These are phyloP conservation scores for Aurelia aurita complex sp. Pacific DNA, from an alignment of 30 jellyfish, hydroid and myxozoan genomes.

Conservation along the genomic window DNA sequence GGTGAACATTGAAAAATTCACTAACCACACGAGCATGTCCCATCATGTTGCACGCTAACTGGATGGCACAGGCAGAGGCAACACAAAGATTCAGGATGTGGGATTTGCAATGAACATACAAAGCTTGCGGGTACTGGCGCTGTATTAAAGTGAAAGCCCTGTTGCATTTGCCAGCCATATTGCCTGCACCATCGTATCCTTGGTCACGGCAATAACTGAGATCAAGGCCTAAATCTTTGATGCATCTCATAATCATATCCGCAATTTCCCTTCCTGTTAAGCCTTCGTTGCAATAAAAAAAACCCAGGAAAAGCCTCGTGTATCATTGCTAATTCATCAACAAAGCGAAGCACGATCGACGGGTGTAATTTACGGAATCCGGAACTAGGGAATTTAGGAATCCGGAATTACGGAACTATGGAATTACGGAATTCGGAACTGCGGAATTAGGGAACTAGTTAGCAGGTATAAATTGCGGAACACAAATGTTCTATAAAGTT, in stretches of 20 bases:
- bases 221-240: no score
- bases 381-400: no score
- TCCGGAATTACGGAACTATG: no score
- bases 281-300: not conserved
- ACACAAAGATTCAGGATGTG: slow-evolving; percentile 22
- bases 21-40: slow-evolving; percentile 17
- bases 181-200: slow-evolving; percentile 84
- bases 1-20: slow-evolving; percentile 19
- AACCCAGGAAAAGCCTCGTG: slow-evolving; percentile 78
- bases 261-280: no score
- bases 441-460: no score
- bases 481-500: no score
- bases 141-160: not conserved
- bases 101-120: slow-evolving; percentile 17
- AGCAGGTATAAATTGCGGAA: no score
- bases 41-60: not conserved
- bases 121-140: not conserved
- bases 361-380: no score
- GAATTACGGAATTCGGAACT: no score
- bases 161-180: slow-evolving; percentile 64
- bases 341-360: slow-evolving; percentile 48
- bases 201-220: no score
- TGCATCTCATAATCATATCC: no score
- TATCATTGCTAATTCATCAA: slow-evolving; percentile 20
- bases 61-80: slow-evolving; percentile 20